Base-by-base conservation (phyloP, 2,113 vertebrate genomes). In the Scomber japonicus region DNA sequence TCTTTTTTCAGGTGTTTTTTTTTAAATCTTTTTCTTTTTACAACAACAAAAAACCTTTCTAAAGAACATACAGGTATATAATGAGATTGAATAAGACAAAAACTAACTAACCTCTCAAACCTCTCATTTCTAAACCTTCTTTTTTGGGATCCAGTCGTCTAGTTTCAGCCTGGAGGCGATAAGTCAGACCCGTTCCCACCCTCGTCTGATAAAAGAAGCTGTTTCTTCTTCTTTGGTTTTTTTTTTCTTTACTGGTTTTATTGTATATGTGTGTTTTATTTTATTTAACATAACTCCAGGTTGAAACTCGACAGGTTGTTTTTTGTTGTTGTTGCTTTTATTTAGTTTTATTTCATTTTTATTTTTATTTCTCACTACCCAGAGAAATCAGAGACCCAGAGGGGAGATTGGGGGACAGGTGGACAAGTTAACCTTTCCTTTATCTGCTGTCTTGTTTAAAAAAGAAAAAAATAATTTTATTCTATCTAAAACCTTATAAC, bases 401-500 rank as follows among this genome's bases (percentile, higher is more conserved):
- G 83, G 63, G 84, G 82, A 73, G 81, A 83, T 84, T 67, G 78
- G 60, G 75, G 91, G 93, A 89, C 92, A 94, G 93, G 93, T 89
- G 94, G 93, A 93, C 80, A 70, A 84, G 91, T 93, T 94, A 93
- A 94, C 89, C 86, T 81, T 81, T 89, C 55, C 54, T 75, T 87
- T 82, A 80, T 93, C 67, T 75, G 70, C 83, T 91, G 74, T 91
- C 63, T 79, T 89, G 66, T 86, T 21, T n/a, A n/a, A 21, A 57
- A 86, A 56, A 73, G 81, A 44, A 55, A 78, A 78, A 83, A 48
- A 64, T 2, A 27, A 21, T 21, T 21, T 21, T 11, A 55, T 71
- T 64, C 35, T 80, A 49, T 75, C 31, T 11, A 74, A 85, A 84
- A 74, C 71, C 76, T 91, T 78, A 84, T 64, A 83, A 83, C 82